phyloP scores from a whole-genome alignment of 2,888 invertebrate genomes.

The Lepidochitona cinerea region DNA sequence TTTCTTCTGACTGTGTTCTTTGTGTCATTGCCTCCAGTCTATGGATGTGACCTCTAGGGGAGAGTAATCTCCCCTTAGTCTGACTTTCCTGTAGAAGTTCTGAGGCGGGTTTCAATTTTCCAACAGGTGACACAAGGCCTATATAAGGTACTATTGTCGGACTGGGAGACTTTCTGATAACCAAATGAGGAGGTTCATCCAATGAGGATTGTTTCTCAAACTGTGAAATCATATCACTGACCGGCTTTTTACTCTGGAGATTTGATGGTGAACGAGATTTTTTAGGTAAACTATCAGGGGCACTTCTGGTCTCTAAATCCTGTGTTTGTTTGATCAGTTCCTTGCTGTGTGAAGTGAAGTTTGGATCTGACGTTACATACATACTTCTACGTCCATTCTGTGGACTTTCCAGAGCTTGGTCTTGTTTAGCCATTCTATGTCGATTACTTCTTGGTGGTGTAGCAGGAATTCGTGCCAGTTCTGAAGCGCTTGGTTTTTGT shows the following conservation, averaged over 20 bases:
- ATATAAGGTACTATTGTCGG: constrained; percentile 39
- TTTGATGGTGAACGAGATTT: neutral
- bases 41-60: constrained; percentile 37
- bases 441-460: neutral
- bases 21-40: constrained; percentile 23
- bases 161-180: constrained; percentile 38
- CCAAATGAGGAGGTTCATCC: constrained; percentile 32
- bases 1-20: constrained; percentile 39
- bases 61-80: constrained; percentile 54
- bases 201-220: constrained; percentile 19
- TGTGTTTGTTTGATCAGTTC: neutral
- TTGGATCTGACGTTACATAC: neutral
- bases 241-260: neutral
- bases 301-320: neutral
- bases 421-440: neutral
- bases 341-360: neutral
- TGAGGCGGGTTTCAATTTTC: constrained; percentile 62
- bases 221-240: neutral
- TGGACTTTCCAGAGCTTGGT: neutral
- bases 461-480: neutral
- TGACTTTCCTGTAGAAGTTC: constrained; percentile 65
- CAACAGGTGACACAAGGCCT: constrained; percentile 45
- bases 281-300: neutral
- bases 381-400: neutral
- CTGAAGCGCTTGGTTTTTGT: neutral